Conservation (phyloP, 64 coral and sea anemone species). For the Actinia tenebrosa region DNA sequence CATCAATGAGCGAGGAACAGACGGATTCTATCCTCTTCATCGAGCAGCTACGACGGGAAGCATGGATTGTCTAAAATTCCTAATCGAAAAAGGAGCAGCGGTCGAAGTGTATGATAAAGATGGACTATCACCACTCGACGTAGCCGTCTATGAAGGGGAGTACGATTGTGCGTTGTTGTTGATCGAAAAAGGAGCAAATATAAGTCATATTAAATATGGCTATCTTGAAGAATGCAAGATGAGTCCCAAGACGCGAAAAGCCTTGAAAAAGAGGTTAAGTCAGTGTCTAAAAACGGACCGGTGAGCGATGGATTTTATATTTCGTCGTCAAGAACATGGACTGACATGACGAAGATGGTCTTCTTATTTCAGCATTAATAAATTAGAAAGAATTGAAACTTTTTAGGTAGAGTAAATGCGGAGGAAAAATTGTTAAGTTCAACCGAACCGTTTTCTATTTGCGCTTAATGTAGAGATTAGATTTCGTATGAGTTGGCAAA, state of each 20-base stretch:
- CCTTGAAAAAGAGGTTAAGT: neutral
- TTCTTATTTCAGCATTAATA: no score
- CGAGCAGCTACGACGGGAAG: slow-evolving; percentile 71
- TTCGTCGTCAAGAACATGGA: no score
- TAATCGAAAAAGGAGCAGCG: slow-evolving; percentile 55
- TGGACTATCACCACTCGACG: slow-evolving; percentile 64
- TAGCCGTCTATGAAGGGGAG: slow-evolving; percentile 71
- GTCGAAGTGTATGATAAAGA: slow-evolving; percentile 64
- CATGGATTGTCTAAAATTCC: slow-evolving; percentile 63
- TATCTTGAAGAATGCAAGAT: slow-evolving; percentile 41
- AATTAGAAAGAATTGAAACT: no score
- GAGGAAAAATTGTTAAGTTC: no score
- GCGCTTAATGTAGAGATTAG: no score
- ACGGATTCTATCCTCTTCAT: slow-evolving; percentile 77
- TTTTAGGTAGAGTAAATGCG: no score
- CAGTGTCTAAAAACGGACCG: neutral
- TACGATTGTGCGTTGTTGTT: slow-evolving; percentile 76
- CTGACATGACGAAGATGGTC: no score
- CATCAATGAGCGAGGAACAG: slow-evolving; percentile 54
- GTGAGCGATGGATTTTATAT: no score
- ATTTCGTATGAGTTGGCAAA: no score
- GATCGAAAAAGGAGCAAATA: slow-evolving; percentile 67
- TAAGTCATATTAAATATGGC: slow-evolving; percentile 67
- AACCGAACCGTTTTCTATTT: no score
- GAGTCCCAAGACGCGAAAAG: neutral